A percentile compares a stretch with the other conserved stretches of the same genome.
Evolutionary conservation across 2,888 invertebrate genomes (phyloP).

Genomic region (Athetis lepigone): DNA sequence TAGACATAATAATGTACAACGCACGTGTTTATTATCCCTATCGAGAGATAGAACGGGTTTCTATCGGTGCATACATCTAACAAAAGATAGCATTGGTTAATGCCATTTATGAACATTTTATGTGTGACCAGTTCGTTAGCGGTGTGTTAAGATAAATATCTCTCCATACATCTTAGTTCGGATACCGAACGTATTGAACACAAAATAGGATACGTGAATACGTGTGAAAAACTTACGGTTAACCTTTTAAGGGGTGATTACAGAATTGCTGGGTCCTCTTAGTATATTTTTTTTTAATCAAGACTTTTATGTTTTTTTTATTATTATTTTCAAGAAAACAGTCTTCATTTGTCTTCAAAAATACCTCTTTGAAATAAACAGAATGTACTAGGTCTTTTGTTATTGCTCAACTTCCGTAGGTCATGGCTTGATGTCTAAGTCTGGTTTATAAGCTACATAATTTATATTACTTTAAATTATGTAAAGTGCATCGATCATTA

Average conservation of each 20-base stretch:
- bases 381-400: no score
- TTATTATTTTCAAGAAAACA: no score
- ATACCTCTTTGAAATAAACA: neutral
- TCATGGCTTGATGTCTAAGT: no score
- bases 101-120: conserved; percentile 68
- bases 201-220: conserved; percentile 39
- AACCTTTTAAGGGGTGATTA: conserved; percentile 11
- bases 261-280: no score
- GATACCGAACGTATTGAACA: conserved; percentile 46
- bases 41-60: conserved; percentile 51
- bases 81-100: conserved; percentile 67
- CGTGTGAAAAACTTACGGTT: conserved; percentile 26
- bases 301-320: no score
- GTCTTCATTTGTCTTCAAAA: no score
- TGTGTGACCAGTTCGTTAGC: conserved; percentile 72
- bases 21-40: conserved; percentile 55
- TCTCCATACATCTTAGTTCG: conserved; percentile 59
- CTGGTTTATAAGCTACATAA: no score
- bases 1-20: conserved; percentile 45
- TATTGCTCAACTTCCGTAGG: no score
- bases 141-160: conserved; percentile 66
- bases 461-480: no score
- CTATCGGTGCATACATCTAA: conserved; percentile 65
- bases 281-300: no score
- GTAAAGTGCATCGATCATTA: no score